phyloP scores from a whole-genome alignment of 2,888 invertebrate genomes.

The Melanostoma scalare region DNA sequence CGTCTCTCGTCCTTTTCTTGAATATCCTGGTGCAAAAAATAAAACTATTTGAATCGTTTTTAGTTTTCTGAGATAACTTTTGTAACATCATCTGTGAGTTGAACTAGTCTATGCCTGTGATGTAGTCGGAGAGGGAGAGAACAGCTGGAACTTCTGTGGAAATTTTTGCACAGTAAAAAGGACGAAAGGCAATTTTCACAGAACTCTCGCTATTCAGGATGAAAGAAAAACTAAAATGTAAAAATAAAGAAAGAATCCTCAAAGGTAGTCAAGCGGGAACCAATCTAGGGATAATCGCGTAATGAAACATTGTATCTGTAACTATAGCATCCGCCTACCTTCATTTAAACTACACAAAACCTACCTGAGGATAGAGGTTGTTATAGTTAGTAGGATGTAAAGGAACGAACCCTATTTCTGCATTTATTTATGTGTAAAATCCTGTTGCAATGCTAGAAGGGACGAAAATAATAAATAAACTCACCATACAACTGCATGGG shows the following conservation, averaged over 20 bases:
- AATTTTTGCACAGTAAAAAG: constrained; percentile 40
- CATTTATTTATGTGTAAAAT: constrained; percentile 60
- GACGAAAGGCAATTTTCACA: constrained; percentile 53
- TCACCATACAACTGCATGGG: constrained; percentile 33
- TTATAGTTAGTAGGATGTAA: not conserved
- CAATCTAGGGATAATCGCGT: constrained; percentile 72
- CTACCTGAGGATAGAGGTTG: constrained; percentile 10
- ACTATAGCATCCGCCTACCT: constrained; percentile 69
- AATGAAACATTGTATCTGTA: constrained; percentile 72
- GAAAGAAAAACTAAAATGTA: not conserved
- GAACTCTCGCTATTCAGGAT: not conserved
- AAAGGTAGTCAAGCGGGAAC: constrained; percentile 67
- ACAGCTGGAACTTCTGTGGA: constrained; percentile 45
- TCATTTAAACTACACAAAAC: constrained; percentile 14
- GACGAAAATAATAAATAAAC: constrained; percentile 13
- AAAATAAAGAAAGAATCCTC: constrained; percentile 16
- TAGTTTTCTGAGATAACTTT: constrained; percentile 32
- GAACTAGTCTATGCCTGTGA: not conserved
- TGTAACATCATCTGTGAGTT: constrained; percentile 44
- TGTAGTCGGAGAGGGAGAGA: constrained; percentile 21
- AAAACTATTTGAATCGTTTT: constrained; percentile 61
- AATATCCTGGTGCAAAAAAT: constrained; percentile 32
- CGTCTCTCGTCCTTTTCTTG: not conserved
- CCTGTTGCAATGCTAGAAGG: constrained; percentile 55
- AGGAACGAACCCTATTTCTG: constrained; percentile 10